Base-by-base conservation (phyloP, 2,113 vertebrate species). In the Chaenogobius annularis region DNA sequence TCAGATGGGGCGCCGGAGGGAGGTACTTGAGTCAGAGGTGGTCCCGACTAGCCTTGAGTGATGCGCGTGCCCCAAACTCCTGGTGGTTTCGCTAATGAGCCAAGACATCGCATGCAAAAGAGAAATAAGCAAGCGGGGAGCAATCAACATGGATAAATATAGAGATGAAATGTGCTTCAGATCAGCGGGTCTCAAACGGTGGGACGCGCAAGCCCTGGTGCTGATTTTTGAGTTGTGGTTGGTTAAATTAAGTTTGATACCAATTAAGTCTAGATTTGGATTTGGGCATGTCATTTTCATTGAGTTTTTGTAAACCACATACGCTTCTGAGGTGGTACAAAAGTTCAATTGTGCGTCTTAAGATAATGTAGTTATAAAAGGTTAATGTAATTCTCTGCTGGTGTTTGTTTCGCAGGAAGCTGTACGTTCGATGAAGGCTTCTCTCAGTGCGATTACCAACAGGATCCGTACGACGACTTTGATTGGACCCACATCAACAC, bases 401-500 rank as follows among this genome's bases (percentile, higher is more conserved):
- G 10, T 82, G 48, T 77, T 40, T 78, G 47, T 69, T 80, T 75
- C 86, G 9, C 82, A 99, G 98, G 98, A 67, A 97, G 97, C 71
- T 99, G 97, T 58, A 95, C 94, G 0, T 99, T 99, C 0, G 95
- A 99, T 69, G 97, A 98, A 47, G 96, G 97, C 44, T 96, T 95
- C 23, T 94, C 94, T 23, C 94, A 95, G 74, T 99, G 98, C 75
- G 96, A 98, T 82, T 99, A 98, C 91, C 96, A 97, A 80, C 98
- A 99, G 87, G 97, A 99, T 82, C 92, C 94, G 0, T 96, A 98
- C 0, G 96, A 98, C 69, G 97, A 98, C 88, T 98, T 98, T 3
- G 98, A 99, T 85, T 98, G 98, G 98, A 95, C 94, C 0, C 96
- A 98, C 37, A 94, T 98, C 85, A 98, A 97, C 37, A 95, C 95